Conservation (phyloP, 2,113 vertebrate species). For the Diphyllodes magnificus region DNA sequence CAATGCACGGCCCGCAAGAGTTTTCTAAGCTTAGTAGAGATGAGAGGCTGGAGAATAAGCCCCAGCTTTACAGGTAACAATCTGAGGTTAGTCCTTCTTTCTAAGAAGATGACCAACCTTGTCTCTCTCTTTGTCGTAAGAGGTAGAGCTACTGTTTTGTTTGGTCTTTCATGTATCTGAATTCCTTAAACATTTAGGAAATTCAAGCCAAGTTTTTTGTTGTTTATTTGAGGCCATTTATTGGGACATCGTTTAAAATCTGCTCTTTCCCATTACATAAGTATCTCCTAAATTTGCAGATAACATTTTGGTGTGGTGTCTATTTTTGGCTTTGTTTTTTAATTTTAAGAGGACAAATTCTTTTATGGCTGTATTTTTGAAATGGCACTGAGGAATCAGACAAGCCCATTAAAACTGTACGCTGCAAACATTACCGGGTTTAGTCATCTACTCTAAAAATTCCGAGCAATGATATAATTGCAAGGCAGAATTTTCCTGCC, state of each 20-base stretch:
- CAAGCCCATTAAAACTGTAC: neutral
- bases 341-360: neutral
- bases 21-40: neutral
- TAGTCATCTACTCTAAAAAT: neutral
- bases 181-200: neutral
- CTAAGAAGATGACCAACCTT: neutral
- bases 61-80: neutral
- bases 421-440: neutral
- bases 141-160: neutral
- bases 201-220: neutral
- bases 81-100: neutral
- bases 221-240: neutral
- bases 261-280: neutral
- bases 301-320: neutral
- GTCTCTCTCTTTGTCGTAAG: neutral
- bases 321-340: neutral
- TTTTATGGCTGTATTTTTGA: neutral
- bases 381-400: neutral
- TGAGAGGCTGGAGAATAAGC: neutral
- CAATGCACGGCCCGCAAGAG: accelerated
- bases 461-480: neutral
- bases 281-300: neutral
- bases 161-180: neutral
- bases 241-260: neutral
- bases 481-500: neutral